A percentile compares a stretch with the other conserved stretches of the same genome.
Conservation (phyloP, 2,113 vertebrate species). For the Myxocyprinus asiaticus region DNA sequence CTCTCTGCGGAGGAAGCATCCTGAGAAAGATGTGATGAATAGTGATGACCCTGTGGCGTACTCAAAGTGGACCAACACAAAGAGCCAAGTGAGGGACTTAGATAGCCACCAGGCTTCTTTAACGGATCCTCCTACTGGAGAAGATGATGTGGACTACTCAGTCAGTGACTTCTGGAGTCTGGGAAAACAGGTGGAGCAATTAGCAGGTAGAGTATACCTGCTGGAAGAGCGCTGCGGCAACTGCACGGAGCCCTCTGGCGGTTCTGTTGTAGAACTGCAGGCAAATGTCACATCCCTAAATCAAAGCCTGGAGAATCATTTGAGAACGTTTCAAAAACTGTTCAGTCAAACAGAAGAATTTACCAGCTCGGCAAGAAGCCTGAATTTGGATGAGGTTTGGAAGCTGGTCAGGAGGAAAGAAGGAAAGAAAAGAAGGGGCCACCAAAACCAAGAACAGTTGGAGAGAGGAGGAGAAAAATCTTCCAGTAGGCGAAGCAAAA, state of each 20-base stretch:
- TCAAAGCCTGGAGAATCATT: constrained; percentile 64
- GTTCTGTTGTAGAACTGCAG: constrained; percentile 37
- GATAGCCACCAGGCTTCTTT: constrained; percentile 6
- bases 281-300: constrained; percentile 33
- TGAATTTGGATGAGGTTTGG: constrained; percentile 73
- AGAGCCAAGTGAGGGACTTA: background rate
- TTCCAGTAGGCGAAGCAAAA: constrained; percentile 22
- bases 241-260: constrained; percentile 38
- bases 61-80: constrained; percentile 12
- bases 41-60: constrained; percentile 37
- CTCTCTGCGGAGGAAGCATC: constrained; percentile 18
- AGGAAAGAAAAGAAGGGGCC: constrained; percentile 64
- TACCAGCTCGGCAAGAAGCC: constrained; percentile 61
- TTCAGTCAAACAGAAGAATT: constrained; percentile 71
- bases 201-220: constrained; percentile 33
- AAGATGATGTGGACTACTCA: constrained; percentile 45
- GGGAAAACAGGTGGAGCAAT: constrained; percentile 48
- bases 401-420: constrained; percentile 68
- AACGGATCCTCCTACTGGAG: background rate
- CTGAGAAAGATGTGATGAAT: constrained; percentile 4
- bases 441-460: constrained; percentile 53
- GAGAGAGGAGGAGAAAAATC: background rate
- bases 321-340: constrained; percentile 70
- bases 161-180: constrained; percentile 53
- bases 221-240: constrained; percentile 48